Conservation (phyloP, 2,888 invertebrate species). For the Hedya salicella region DNA sequence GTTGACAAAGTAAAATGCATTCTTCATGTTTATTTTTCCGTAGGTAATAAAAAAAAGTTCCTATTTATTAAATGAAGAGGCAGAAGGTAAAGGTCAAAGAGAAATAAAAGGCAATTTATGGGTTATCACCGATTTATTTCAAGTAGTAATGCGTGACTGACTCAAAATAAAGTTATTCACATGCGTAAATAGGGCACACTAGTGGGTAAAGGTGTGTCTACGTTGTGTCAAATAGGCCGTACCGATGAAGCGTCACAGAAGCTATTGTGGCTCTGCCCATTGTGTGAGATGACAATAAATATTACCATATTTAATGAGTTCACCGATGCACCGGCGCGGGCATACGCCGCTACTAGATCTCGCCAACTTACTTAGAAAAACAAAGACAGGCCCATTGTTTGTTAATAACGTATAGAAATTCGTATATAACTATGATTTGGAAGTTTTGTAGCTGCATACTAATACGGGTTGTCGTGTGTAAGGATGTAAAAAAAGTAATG, state of each 20-base stretch:
- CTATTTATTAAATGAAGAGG: not conserved
- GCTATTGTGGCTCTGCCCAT: conserved; percentile 69
- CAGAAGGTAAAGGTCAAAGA: no score
- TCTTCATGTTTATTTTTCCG: not conserved
- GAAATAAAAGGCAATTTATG: not conserved
- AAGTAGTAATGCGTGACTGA: conserved; percentile 60
- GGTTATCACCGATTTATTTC: conserved; percentile 14
- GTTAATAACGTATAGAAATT: conserved; percentile 50
- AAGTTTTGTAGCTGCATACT: conserved; percentile 39
- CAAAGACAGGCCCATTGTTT: conserved; percentile 58
- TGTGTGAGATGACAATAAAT: conserved; percentile 59
- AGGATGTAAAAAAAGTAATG: conserved; percentile 22
- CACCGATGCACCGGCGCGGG: conserved; percentile 43
- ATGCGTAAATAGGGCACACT: conserved; percentile 69
- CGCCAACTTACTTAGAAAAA: conserved; percentile 49
- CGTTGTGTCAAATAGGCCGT: conserved; percentile 63
- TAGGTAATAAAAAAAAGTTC: no score
- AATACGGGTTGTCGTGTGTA: conserved; percentile 15
- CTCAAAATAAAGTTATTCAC: conserved; percentile 55
- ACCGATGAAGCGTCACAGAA: conserved; percentile 61
- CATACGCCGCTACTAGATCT: conserved; percentile 48
- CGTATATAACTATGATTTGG: conserved; percentile 38
- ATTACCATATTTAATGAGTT: conserved; percentile 59
- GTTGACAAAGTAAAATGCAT: not conserved
- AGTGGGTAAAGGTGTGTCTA: conserved; percentile 65